These are phyloP conservation scores for Etheostoma nigrum DNA, from an alignment of 2,797 vertebrate species.

Conservation along the genomic window DNA sequence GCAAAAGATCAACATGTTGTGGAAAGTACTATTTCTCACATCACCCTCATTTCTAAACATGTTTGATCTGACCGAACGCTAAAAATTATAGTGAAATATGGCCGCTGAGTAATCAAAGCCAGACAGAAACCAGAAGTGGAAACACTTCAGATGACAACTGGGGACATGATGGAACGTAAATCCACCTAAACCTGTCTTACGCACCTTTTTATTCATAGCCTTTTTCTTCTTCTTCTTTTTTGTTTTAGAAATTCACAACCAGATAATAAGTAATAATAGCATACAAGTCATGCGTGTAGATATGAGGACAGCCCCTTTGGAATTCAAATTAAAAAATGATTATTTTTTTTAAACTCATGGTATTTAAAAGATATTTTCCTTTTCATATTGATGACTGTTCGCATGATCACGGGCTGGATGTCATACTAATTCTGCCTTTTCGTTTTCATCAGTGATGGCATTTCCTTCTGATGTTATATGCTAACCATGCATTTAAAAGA, in stretches of 20 bases:
- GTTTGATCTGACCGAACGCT: conserved; percentile 48
- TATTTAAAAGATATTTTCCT: conserved; percentile 1
- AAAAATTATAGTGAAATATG: conserved; percentile 62
- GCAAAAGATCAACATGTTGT: conserved; percentile 49
- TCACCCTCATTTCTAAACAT: conserved; percentile 53
- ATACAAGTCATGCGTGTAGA: neutral
- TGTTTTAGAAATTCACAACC: conserved; percentile 1
- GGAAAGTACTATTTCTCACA: conserved; percentile 48
- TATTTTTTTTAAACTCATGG: neutral
- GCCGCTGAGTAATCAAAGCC: conserved; percentile 53
- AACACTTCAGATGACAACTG: conserved; percentile 67
- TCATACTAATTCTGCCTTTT: conserved; percentile 15
- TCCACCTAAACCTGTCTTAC: conserved; percentile 24
- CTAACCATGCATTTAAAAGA: conserved; percentile 22
- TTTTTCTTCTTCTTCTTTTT: neutral
- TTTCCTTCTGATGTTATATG: conserved; percentile 8
- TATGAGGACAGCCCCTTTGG: neutral
- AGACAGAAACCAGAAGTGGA: conserved; percentile 65
- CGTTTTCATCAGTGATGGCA: conserved; percentile 13
- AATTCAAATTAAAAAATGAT: neutral
- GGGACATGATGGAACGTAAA: conserved; percentile 56
- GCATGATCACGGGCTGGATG: neutral
- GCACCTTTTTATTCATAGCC: conserved; percentile 18
- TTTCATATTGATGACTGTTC: conserved; percentile 2
- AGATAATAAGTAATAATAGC: neutral